Percentiles rank a stretch among this genome's conserved stretches.
Evolutionary conservation across 1,140 invertebrate species (phyloP).

Genomic region (Spodoptera litura): DNA sequence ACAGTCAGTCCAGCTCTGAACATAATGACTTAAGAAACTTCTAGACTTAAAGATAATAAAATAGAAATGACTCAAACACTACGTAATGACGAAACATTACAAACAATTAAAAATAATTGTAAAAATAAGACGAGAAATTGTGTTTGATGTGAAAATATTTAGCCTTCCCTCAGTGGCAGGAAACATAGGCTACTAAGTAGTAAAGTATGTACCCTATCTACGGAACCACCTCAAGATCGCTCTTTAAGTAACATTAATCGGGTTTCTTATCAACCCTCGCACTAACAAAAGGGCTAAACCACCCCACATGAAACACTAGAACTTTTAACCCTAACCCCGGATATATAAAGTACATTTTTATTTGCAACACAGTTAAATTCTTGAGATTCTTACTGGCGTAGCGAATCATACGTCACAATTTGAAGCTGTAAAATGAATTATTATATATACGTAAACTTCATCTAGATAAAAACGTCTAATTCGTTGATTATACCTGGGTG

Average conservation of each 20-base stretch:
- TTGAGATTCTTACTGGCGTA: slow-evolving; percentile 30
- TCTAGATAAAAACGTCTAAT: neutral
- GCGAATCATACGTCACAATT: slow-evolving; percentile 45
- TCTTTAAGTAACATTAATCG: slow-evolving; percentile 85
- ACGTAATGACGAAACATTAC: neutral
- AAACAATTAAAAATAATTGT: slow-evolving; percentile 1
- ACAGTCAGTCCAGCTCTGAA: too few relatives aligned
- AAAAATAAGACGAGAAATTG: neutral
- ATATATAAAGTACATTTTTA: neutral
- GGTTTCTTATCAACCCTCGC: slow-evolving; percentile 54
- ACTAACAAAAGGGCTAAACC: slow-evolving; percentile 14
- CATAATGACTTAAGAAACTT: too few relatives aligned
- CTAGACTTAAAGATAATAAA: too few relatives aligned
- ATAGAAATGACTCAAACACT: neutral
- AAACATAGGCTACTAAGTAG: slow-evolving; percentile 80
- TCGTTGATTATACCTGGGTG: neutral
- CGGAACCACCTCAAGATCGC: slow-evolving; percentile 69
- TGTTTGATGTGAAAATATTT: slow-evolving; percentile 41
- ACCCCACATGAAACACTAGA: neutral
- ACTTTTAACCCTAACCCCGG: neutral
- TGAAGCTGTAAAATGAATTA: slow-evolving; percentile 35
- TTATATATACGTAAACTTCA: slow-evolving; percentile 39
- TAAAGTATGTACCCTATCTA: slow-evolving; percentile 81
- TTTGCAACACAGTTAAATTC: neutral
- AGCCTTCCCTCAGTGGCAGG: slow-evolving; percentile 49